Percentiles rank a stretch among this genome's conserved stretches.
Evolutionary conservation across 2,113 vertebrate species (phyloP).

Genomic region (Miniopterus natalensis): DNA sequence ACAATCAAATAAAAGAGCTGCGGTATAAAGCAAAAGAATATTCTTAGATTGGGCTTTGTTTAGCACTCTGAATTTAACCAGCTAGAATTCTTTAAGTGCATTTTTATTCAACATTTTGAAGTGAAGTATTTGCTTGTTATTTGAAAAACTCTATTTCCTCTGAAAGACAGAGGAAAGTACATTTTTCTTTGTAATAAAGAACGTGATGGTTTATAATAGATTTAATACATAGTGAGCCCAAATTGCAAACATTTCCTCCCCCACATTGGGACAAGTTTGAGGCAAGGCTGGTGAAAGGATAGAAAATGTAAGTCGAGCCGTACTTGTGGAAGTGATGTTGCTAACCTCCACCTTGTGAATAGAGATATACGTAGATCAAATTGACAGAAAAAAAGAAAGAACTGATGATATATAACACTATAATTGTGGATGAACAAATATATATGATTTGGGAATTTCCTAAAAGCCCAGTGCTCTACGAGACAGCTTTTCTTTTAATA

Average conservation of each 20-base stretch:
- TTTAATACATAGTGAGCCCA: not conserved
- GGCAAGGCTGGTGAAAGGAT: not conserved
- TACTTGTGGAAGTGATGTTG: not conserved
- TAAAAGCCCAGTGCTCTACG: not conserved
- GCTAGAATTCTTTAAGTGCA: constrained; percentile 65
- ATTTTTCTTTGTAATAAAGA: constrained; percentile 41
- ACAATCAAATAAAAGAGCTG: constrained; percentile 67
- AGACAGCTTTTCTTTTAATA: not conserved
- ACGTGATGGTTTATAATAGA: not conserved
- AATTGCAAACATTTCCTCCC: not conserved
- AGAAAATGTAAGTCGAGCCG: not conserved
- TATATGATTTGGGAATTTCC: not conserved
- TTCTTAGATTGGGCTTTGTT: constrained; percentile 76
- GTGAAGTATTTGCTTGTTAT: constrained; percentile 56
- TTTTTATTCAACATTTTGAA: constrained; percentile 68
- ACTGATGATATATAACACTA: not conserved
- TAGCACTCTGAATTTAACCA: constrained; percentile 75
- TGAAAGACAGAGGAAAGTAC: constrained; percentile 33
- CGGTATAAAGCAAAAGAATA: constrained; percentile 72
- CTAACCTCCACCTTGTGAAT: not conserved
- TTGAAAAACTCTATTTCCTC: constrained; percentile 40
- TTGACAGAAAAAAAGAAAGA: not conserved
- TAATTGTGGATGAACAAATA: not conserved
- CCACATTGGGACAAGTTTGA: not conserved
- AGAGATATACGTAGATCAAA: not conserved